These are phyloP conservation scores for Anorthoa munda DNA, from an alignment of 2,888 invertebrate genomes.

Conservation along the genomic window DNA sequence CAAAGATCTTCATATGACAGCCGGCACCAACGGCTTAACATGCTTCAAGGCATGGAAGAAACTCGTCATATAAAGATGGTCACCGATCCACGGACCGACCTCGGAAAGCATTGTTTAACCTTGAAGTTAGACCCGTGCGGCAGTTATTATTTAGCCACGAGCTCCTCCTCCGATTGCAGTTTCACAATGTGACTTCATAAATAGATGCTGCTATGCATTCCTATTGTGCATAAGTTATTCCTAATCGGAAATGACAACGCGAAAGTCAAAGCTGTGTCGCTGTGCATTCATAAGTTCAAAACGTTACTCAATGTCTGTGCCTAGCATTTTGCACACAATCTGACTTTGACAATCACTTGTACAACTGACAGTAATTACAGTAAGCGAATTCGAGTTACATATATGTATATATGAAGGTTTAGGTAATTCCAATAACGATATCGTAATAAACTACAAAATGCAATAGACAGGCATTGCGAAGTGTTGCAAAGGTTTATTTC, in stretches of 20 bases:
- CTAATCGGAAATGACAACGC: conserved; percentile 31
- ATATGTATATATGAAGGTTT: not conserved
- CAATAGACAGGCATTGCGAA: conserved; percentile 58
- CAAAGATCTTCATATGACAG: too few relatives aligned
- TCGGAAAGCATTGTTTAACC: too few relatives aligned
- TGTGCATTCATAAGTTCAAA: conserved; percentile 36
- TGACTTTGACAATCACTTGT: conserved; percentile 48
- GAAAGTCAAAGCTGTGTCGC: conserved; percentile 17
- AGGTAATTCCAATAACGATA: conserved; percentile 24
- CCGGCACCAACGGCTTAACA: too few relatives aligned
- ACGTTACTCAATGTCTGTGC: conserved; percentile 49
- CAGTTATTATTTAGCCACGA: too few relatives aligned
- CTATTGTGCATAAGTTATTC: not conserved
- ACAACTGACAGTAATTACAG: conserved; percentile 31
- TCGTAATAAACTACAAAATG: conserved; percentile 49
- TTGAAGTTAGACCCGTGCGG: too few relatives aligned
- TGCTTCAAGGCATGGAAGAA: too few relatives aligned
- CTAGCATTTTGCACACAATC: conserved; percentile 42
- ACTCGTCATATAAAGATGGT: too few relatives aligned
- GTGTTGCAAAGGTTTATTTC: conserved; percentile 40
- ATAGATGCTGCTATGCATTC: not conserved
- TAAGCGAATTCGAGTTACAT: conserved; percentile 20
- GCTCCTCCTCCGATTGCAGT: not conserved
- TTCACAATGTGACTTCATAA: not conserved
- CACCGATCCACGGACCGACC: too few relatives aligned